phyloP scores from a whole-genome alignment of 2,888 invertebrate genomes.

The Chymomyza amoena region DNA sequence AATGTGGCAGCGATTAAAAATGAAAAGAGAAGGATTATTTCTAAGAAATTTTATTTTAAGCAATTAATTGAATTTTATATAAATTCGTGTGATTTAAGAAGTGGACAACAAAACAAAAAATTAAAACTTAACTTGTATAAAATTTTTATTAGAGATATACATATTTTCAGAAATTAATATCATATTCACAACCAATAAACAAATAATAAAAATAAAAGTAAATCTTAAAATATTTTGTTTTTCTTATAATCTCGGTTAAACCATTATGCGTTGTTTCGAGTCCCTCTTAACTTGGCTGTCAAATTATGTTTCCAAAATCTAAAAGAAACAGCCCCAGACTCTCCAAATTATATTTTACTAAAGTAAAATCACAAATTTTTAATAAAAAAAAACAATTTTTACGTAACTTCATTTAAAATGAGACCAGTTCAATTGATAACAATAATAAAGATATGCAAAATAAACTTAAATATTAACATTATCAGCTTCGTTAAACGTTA shows the following conservation, averaged over 20 bases:
- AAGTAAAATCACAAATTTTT: neutral
- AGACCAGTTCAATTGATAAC: conserved; percentile 55
- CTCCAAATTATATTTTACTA: neutral
- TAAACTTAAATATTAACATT: conserved; percentile 50
- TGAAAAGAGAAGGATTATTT: conserved; percentile 50
- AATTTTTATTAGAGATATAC: neutral
- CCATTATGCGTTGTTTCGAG: neutral
- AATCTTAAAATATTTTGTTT: conserved; percentile 11
- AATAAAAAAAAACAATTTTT: conserved; percentile 43
- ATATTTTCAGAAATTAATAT: neutral
- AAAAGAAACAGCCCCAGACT: neutral
- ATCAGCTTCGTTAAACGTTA: conserved; percentile 33
- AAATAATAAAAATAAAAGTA: conserved; percentile 4
- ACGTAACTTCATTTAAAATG: conserved; percentile 49
- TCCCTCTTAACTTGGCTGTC: neutral
- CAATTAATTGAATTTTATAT: neutral
- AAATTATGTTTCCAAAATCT: neutral
- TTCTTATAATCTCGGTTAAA: conserved; percentile 10
- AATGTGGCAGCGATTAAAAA: conserved; percentile 43
- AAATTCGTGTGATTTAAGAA: neutral
- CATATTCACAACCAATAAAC: neutral
- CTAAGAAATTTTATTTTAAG: conserved; percentile 32
- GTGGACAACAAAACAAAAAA: neutral
- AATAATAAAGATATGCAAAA: conserved; percentile 25
- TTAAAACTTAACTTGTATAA: neutral